A percentile compares a stretch with the other conserved stretches of the same genome.
Evolutionary conservation across 2,888 invertebrate species (phyloP).

Genomic region (Agrotis clavis): DNA sequence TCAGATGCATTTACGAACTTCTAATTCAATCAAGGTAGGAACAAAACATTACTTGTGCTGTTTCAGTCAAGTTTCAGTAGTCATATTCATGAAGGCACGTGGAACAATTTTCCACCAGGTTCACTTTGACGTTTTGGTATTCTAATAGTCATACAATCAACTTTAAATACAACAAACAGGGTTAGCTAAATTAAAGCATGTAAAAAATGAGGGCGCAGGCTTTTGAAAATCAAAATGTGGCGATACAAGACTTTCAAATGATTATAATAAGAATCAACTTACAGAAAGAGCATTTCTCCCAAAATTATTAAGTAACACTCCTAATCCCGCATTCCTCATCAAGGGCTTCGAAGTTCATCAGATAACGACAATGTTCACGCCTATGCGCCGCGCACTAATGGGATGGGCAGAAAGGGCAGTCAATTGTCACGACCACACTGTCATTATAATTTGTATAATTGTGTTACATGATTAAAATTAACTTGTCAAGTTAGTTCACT

Average conservation of each 20-base stretch:
- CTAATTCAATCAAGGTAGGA: too few relatives aligned
- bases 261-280: background rate
- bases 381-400: constrained; percentile 50
- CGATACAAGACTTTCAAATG: background rate
- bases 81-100: too few relatives aligned
- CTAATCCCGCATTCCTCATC: constrained; percentile 46
- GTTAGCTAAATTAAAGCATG: too few relatives aligned
- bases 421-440: constrained; percentile 51
- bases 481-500: constrained; percentile 3
- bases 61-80: too few relatives aligned
- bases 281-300: background rate
- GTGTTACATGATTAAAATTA: constrained; percentile 32
- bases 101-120: too few relatives aligned
- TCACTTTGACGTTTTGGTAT: too few relatives aligned
- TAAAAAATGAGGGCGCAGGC: too few relatives aligned
- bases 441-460: constrained; percentile 60
- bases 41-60: too few relatives aligned
- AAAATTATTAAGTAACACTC: constrained; percentile 20
- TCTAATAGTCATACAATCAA: too few relatives aligned
- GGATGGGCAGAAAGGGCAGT: constrained; percentile 29
- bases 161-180: too few relatives aligned
- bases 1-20: too few relatives aligned
- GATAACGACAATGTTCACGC: constrained; percentile 65
- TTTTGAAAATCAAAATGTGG: background rate
- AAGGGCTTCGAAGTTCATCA: constrained; percentile 49